Conservation (phyloP, 2,797 vertebrate genomes). For the Synanceia verrucosa region DNA sequence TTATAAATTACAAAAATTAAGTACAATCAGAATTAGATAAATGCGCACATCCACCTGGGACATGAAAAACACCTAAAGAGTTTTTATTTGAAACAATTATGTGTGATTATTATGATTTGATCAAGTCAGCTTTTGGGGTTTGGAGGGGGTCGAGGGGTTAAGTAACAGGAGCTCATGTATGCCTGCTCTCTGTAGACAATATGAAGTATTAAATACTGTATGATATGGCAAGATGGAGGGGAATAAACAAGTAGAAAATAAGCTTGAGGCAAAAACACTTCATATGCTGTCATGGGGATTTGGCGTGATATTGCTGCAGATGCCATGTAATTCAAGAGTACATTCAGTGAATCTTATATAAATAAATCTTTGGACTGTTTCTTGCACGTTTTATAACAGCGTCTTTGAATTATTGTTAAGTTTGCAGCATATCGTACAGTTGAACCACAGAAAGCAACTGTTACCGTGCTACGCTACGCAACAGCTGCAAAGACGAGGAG, state of each 20-base stretch:
- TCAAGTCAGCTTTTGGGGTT: neutral
- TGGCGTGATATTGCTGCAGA: constrained; percentile 12
- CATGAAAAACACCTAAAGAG: neutral
- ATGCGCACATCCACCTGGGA: neutral
- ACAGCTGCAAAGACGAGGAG: constrained; percentile 18
- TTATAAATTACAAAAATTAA: too few relatives aligned
- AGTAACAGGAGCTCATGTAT: neutral
- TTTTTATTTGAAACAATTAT: neutral
- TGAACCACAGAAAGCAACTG: neutral
- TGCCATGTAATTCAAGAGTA: constrained; percentile 9
- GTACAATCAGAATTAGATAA: neutral
- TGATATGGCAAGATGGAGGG: neutral
- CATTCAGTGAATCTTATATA: constrained; percentile 19
- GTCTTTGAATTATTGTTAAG: constrained; percentile 19
- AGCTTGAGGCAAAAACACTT: neutral
- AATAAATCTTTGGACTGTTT: neutral
- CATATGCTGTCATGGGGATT: neutral
- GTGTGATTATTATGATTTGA: neutral
- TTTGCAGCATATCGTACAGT: neutral
- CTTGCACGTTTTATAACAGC: constrained; percentile 6
- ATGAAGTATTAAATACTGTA: neutral
- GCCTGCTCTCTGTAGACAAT: neutral
- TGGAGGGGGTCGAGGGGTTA: too few relatives aligned
- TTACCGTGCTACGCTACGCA: constrained; percentile 27
- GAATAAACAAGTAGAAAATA: constrained; percentile 30